Percentiles rank a stretch among this genome's conserved stretches.
phyloP scores from a whole-genome alignment of 2,113 vertebrate genomes.

The Zosterops pallidus region DNA sequence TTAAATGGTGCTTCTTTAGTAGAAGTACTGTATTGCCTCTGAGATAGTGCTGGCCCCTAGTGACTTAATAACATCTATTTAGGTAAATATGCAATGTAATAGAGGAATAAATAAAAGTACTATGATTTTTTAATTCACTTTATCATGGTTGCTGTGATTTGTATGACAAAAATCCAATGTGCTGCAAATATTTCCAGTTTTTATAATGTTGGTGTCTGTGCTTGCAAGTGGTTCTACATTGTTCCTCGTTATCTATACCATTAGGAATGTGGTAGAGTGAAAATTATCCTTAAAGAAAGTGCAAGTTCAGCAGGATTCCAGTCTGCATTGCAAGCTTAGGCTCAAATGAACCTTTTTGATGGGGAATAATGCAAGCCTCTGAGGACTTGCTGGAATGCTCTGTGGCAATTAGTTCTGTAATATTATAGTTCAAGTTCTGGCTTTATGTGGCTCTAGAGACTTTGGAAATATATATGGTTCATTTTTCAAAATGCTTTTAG shows the following conservation, averaged over 20 bases:
- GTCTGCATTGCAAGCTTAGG: slow-evolving; percentile 23
- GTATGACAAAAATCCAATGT: neutral
- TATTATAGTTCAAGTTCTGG: neutral
- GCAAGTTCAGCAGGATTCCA: slow-evolving; percentile 48
- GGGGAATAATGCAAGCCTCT: slow-evolving; percentile 19
- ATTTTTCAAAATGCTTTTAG: slow-evolving; percentile 3
- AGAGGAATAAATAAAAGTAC: neutral
- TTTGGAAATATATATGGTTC: neutral
- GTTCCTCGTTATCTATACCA: neutral
- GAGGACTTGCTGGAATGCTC: slow-evolving; percentile 25
- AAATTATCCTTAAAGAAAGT: slow-evolving; percentile 30
- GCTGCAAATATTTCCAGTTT: neutral
- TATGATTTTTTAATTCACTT: neutral
- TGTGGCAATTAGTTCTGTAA: slow-evolving; percentile 49
- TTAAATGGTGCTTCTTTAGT: neutral
- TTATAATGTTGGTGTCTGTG: neutral
- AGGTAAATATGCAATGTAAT: neutral
- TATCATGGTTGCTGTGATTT: neutral
- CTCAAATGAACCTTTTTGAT: slow-evolving; percentile 31
- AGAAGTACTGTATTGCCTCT: neutral
- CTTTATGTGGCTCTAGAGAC: slow-evolving; percentile 3
- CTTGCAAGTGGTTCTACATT: neutral
- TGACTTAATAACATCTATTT: neutral
- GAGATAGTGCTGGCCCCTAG: neutral
- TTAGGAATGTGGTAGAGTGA: slow-evolving; percentile 37